Conservation (phyloP, 2,113 vertebrate species). For the Tylochromis polylepis region DNA sequence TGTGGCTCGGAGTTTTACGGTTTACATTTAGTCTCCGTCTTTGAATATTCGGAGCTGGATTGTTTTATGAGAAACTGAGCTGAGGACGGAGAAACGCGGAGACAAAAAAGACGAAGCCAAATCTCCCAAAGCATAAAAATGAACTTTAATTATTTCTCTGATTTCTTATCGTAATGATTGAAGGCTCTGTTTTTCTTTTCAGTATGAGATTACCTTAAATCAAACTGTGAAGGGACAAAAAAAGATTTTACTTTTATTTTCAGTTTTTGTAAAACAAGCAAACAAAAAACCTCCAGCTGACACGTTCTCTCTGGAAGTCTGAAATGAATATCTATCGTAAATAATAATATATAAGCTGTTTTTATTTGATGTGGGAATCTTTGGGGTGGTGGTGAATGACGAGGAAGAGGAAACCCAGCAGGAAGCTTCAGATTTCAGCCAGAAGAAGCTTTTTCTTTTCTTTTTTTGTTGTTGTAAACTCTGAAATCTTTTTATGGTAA, state of each 20-base stretch:
- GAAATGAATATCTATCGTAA: background rate
- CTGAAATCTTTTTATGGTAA: accelerated
- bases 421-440: background rate
- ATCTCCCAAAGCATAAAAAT: background rate
- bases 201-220: background rate
- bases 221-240: background rate
- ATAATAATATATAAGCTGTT: background rate
- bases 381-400: background rate
- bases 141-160: background rate
- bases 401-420: background rate
- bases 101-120: background rate
- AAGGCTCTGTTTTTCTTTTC: background rate
- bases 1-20: background rate
- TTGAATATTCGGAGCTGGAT: background rate
- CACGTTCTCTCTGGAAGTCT: background rate
- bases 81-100: background rate
- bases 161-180: background rate
- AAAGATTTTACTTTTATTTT: background rate
- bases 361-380: background rate
- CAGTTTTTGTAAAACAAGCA: background rate
- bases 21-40: background rate
- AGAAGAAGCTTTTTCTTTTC: background rate
- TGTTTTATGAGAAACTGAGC: background rate
- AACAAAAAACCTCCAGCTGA: background rate
- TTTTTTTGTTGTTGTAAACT: too few relatives aligned